Evolutionary conservation across 2,113 vertebrate genomes (phyloP), one percentile per base, ranked within the genome.

Genomic region (Ageneiosus marmoratus): DNA sequence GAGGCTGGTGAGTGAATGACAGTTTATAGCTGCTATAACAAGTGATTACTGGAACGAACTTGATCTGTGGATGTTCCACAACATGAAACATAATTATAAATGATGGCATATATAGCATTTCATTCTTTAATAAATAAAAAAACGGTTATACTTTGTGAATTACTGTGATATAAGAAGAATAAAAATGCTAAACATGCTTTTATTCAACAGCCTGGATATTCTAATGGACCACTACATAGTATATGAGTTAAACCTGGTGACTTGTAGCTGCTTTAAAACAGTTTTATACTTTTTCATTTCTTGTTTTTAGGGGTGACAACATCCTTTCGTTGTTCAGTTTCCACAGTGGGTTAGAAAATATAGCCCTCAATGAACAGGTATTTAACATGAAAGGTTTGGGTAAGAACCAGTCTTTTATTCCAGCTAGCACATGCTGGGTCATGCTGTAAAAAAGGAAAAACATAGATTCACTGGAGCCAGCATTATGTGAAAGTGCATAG

Each of bases 361-460:
- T 60, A 62, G n/a, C 46, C n/a, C 60, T 72, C 55, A 67, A 20
- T 77, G 51, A 75, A 78, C 37, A 77, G 62, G 50, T 79, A 69
- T 29, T 44, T 29, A 78, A 73, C 37, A 50, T 50, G 77, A 79
- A 63, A 50, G 44, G 46, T 5, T 50, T 41, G 50, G 58, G 27
- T 58, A 65, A 29, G 37, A 34, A 65, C 44, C n/a, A n/a, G n/a
- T n/a, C 62, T 34, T 46, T 46, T 65, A 65, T 65, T 48, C 77
- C 58, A 24, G 2, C 44, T 32, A 22, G 24, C 24, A 48, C 69
- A 72, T 72, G 65, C 63, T 56, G 79, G 50, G 63, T 70, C 79
- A 67, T 80, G 79, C 50, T 11, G 13, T 24, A 41, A 69, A 80
- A n/a, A 50, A 80, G 51, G 27, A 69, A 46, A 53, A 51, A 48